Base-by-base conservation (phyloP, 2,113 vertebrate species). In the Pagrus major region DNA sequence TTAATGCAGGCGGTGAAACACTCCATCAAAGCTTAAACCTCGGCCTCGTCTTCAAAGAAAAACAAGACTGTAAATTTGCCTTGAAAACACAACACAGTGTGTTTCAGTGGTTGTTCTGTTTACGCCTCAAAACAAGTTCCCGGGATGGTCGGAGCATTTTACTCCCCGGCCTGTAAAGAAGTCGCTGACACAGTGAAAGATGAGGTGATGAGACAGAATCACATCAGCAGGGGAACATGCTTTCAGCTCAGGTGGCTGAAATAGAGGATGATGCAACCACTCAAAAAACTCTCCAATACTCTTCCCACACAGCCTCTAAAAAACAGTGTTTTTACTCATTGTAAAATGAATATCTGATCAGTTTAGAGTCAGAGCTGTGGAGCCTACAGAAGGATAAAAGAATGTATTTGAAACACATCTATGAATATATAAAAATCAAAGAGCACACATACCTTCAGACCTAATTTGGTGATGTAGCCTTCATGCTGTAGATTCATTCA, bases 121-220 rank as follows among this genome's bases (percentile, higher is more conserved):
- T 71, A 61, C 47, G 37, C 31, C 64, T 71, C 65, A 67, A 31
- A 81, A 79, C 74, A 44, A 27, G 51, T 59, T 47, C 44, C 33
- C 1, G 8, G 25, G 29, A 54, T 0, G 3, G 25, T 55, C 41
- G 10, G 0, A 35, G 77, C 63, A 29, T 76, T 70, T 66, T n/a
- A 3, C 7, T 69, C 68, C 44, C 29, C 27, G 5, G 64, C 72
- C 49, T 35, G 35, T 75, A 49, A 86, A 83, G 72, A 77, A 23
- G 58, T 29, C 18, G 67, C 84, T 79, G 84, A 76, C 68, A 51
- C 66, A 12, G 58, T 51, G 71, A 86, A 71, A 56, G 39, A 85
- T 51, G 69, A 75, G 72, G 59, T 80, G 71, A 47, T 44, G 44
- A 77, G 72, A 80, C 39, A 16, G 64, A 79, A 78, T 81, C 66